Base-by-base conservation (phyloP, 2,797 vertebrate genomes). In the Hydrolagus colliei region DNA sequence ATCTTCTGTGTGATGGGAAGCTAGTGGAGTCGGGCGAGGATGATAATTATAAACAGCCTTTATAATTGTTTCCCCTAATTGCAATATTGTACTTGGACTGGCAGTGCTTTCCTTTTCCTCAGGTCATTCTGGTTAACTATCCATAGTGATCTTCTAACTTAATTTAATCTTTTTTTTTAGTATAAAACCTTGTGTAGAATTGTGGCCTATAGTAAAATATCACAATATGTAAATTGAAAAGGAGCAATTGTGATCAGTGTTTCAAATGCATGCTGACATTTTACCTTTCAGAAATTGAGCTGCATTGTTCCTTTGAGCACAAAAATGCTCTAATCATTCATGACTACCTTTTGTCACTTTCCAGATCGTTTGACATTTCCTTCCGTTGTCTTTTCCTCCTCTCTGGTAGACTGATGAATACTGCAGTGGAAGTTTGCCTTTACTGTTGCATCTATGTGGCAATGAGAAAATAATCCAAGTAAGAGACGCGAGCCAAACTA, bases 321-420 rank as follows among this genome's bases (percentile, higher is more conserved):
- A 20, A 18, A 68, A 82, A 41, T 82, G 18, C 65, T 20, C 41
- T 52, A 76, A 41, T 41, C 20, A 35, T 32, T 68, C 32, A 1
- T 27, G 27, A 27, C 41, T 32, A 10, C 27, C 32, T 71, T 71
- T 84, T 71, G 65, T 84, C 32, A 14, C 0, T 1, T 71, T 20
- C 65, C 79, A 84, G 18, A n/a, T 84, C 32, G 41, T 84, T 84
- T 84, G 79, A 16, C 79, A 18, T 52, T 52, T 52, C 6, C 41
- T 52, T 52, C 41, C 6, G 41, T 3, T 52, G 41, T 52, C 27
- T 84, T 71, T 84, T 35, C 13, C 22, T 82, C 20, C 68, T 84
- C 79, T 68, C 8, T 41, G n/a, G 59, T 77, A 77, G 52, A n/a
- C 75, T 77, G 20, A 16, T 84, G 18, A 20, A 35, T 71, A 67